phyloP scores from a whole-genome alignment of 2,888 invertebrate species.

The Cremastinae sp. region DNA sequence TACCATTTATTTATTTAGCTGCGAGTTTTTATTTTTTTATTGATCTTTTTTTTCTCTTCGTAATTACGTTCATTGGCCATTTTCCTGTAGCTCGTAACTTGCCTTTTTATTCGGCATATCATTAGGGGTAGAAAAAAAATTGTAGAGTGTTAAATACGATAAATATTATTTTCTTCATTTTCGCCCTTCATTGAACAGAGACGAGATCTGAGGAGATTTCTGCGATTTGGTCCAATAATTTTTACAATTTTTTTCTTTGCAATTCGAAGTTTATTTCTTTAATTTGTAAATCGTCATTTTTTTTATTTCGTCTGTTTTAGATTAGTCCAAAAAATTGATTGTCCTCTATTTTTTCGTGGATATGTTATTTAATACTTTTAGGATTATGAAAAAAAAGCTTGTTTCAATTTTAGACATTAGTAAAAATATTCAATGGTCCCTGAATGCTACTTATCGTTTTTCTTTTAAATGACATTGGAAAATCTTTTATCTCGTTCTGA shows the following conservation, averaged over 20 bases:
- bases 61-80: slow-evolving; percentile 32
- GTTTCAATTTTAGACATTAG: too few relatives aligned
- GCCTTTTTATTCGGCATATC: slow-evolving; percentile 65
- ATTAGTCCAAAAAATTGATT: neutral
- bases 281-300: too few relatives aligned
- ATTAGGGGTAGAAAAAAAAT: slow-evolving; percentile 56
- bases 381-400: too few relatives aligned
- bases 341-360: neutral
- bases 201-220: slow-evolving; percentile 20
- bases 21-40: slow-evolving; percentile 14
- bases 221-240: neutral
- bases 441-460: too few relatives aligned
- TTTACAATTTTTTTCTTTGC: neutral
- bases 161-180: slow-evolving; percentile 23
- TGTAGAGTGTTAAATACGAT: slow-evolving; percentile 18
- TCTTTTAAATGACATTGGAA: too few relatives aligned
- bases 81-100: slow-evolving; percentile 55
- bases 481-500: too few relatives aligned
- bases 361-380: too few relatives aligned
- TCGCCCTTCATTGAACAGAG: slow-evolving; percentile 55
- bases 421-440: too few relatives aligned
- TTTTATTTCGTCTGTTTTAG: too few relatives aligned
- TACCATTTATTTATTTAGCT: neutral
- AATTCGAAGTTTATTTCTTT: too few relatives aligned
- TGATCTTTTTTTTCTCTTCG: slow-evolving; percentile 21